A percentile compares a stretch with the other conserved stretches of the same genome.
Evolutionary conservation across 2,797 vertebrate species (phyloP).

Genomic region (Sebastes iracundus): DNA sequence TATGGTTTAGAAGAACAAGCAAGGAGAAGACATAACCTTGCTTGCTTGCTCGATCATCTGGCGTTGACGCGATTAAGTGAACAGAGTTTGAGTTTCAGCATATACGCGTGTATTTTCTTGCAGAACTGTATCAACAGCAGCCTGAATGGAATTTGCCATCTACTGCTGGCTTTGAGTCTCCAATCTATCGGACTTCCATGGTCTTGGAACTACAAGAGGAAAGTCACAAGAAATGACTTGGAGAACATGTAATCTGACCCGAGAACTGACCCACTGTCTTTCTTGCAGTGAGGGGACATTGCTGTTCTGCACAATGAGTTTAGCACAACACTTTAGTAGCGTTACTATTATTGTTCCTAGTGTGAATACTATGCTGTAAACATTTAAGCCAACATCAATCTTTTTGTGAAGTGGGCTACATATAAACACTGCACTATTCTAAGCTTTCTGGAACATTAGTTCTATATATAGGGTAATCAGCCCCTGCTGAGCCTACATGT

Average conservation of each 20-base stretch:
- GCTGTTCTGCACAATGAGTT: not conserved
- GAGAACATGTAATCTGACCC: not conserved
- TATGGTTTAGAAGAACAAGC: not conserved
- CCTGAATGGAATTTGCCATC: not conserved
- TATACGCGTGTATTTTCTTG: not conserved
- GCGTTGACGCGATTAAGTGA: not conserved
- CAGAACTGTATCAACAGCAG: not conserved
- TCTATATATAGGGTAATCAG: constrained; percentile 7
- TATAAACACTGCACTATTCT: not conserved
- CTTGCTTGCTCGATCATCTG: not conserved
- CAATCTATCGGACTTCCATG: not conserved
- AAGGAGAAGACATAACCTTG: not conserved
- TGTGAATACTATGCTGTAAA: not conserved
- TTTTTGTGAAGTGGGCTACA: not conserved
- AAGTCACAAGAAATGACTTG: not conserved
- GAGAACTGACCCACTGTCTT: not conserved
- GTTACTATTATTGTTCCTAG: not conserved
- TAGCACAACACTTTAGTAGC: not conserved
- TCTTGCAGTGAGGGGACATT: not conserved
- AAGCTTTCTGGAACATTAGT: constrained; percentile 15
- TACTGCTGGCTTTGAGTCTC: not conserved
- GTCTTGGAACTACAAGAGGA: not conserved
- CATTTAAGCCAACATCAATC: not conserved
- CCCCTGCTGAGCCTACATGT: not conserved
- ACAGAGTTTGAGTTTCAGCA: not conserved